A percentile compares a stretch with the other conserved stretches of the same genome.
Evolutionary conservation across 2,797 vertebrate genomes (phyloP).

Genomic region (Lemur catta): DNA sequence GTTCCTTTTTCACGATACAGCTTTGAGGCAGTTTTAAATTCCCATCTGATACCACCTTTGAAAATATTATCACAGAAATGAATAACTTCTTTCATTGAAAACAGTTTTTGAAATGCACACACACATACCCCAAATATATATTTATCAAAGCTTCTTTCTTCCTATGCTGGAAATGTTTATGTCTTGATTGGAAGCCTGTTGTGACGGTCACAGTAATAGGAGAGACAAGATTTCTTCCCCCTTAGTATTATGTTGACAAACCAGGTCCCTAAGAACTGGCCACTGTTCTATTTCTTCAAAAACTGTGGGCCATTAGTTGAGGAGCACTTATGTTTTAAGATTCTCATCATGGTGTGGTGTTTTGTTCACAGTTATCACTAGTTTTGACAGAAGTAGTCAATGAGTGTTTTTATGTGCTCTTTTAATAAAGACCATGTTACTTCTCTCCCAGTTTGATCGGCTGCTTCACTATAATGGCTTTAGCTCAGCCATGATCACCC

Average conservation of each 20-base stretch:
- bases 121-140: not conserved
- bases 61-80: slow-evolving; percentile 80
- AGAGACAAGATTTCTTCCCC: not conserved
- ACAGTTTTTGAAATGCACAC: slow-evolving; percentile 52
- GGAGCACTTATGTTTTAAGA: slow-evolving; percentile 10
- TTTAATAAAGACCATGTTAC: not conserved
- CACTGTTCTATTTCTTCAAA: slow-evolving; percentile 1
- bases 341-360: not conserved
- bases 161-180: slow-evolving; percentile 70
- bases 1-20: slow-evolving; percentile 46
- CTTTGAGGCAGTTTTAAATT: slow-evolving; percentile 79
- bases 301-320: not conserved
- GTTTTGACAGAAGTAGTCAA: not conserved
- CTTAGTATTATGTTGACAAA: not conserved
- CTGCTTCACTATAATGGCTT: not conserved
- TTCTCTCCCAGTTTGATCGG: not conserved
- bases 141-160: not conserved
- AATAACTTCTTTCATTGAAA: slow-evolving; percentile 74
- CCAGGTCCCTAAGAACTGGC: not conserved
- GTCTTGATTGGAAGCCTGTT: slow-evolving; percentile 63
- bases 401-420: not conserved
- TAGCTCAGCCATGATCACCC: not conserved
- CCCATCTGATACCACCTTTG: slow-evolving; percentile 67
- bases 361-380: not conserved
- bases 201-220: slow-evolving; percentile 53